Percentiles rank a stretch among this genome's conserved stretches.
These are phyloP conservation scores for Ginglymostoma cirratum DNA, from an alignment of 2,113 vertebrate genomes.

Conservation along the genomic window DNA sequence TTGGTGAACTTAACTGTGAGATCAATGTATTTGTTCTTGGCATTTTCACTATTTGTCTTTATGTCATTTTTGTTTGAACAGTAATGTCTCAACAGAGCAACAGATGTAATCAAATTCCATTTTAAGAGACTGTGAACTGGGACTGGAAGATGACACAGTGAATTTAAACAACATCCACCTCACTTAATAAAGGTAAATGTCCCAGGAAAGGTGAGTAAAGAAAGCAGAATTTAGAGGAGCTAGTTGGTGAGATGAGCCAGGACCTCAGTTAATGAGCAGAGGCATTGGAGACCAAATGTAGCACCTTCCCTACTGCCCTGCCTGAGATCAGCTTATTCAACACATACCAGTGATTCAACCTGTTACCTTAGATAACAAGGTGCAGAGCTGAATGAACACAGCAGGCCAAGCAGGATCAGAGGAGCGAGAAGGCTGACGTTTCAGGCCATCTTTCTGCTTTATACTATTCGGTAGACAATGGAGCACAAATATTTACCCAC, in stretches of 20 bases:
- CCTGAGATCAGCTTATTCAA: not conserved
- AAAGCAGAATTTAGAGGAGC: not conserved
- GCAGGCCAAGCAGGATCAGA: no score
- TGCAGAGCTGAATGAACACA: no score
- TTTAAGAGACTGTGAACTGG: not conserved
- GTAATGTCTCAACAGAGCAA: not conserved
- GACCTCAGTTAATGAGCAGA: not conserved
- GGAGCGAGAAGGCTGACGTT: no score
- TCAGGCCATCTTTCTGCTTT: not conserved
- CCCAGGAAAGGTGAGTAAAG: not conserved
- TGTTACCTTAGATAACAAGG: no score
- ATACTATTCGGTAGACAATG: not conserved
- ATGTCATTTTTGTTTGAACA: not conserved
- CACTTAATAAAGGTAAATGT: not conserved
- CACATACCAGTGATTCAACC: not conserved
- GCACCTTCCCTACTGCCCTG: not conserved
- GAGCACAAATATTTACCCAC: not conserved
- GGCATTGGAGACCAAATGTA: not conserved
- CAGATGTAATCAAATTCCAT: constrained; percentile 11
- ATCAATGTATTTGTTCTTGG: not conserved
- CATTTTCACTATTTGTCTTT: not conserved
- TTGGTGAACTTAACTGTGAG: not conserved
- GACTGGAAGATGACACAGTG: not conserved
- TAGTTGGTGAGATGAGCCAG: not conserved
- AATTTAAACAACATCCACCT: not conserved